A percentile compares a stretch with the other conserved stretches of the same genome.
phyloP scores from a whole-genome alignment of 2,888 invertebrate genomes.

The Netelia inedita region DNA sequence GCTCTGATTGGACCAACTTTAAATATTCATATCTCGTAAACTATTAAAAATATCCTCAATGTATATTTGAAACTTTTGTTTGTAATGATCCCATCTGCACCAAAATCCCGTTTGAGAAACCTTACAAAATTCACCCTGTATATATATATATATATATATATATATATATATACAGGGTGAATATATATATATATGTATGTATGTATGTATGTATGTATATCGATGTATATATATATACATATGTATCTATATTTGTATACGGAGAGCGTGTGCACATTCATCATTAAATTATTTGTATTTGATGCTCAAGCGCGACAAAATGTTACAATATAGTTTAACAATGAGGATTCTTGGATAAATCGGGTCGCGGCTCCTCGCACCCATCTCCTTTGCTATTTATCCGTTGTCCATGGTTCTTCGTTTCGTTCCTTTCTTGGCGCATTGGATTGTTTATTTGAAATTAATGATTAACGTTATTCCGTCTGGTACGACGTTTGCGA shows the following conservation, averaged over 20 bases:
- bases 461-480: slow-evolving; percentile 80
- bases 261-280: slow-evolving; percentile 69
- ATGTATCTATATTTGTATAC: slow-evolving; percentile 47
- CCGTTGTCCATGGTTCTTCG: neutral
- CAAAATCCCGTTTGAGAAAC: too few species aligned
- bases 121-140: too few species aligned
- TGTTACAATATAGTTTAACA: slow-evolving; percentile 71
- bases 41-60: too few species aligned
- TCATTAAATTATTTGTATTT: slow-evolving; percentile 59
- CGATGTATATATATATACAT: slow-evolving; percentile 44
- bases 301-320: slow-evolving; percentile 72
- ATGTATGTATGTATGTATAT: slow-evolving; percentile 39
- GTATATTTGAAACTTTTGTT: too few species aligned
- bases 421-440: neutral
- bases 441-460: slow-evolving; percentile 8
- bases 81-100: too few species aligned
- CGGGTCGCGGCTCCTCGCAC: slow-evolving; percentile 14
- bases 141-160: slow-evolving; percentile 18
- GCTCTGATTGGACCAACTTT: too few species aligned
- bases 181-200: neutral
- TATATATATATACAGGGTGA: slow-evolving; percentile 47
- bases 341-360: slow-evolving; percentile 68
- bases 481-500: slow-evolving; percentile 81
- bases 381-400: neutral
- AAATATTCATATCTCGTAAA: too few species aligned